Evolutionary conservation across 2,113 vertebrate species (phyloP), one percentile per base, ranked within the genome.

Genomic region (Stegastes partitus): DNA sequence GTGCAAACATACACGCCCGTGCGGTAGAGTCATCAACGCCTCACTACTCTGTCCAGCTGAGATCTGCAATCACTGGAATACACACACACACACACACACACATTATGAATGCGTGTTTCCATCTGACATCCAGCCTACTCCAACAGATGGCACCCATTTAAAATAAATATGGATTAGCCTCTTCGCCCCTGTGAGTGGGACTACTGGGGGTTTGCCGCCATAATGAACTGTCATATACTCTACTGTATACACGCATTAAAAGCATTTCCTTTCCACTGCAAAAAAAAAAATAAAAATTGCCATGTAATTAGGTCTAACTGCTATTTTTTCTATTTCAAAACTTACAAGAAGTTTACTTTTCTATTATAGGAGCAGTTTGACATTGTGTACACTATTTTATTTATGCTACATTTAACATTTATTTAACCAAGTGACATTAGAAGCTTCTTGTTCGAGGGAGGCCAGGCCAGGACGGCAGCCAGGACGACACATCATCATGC

Each of bases 61-160:
- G 90, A 83, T 62, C 34, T 66, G 81, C 87, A 66, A 68, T 76
- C 59, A 61, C 68, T 51, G 19, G 9, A 39, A 42, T 2, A n/a
- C 67, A 66, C 49, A 44, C 47, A 51, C 68, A 34, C 51, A 63
- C 73, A 77, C 50, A 42, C 71, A 71, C 68, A 59, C 62, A 57
- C 57, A 56, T 7, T 21, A 65, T 5, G 19, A 78, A 62, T 71
- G 82, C 15, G 31, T 18, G 45, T 62, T 53, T 71, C 76, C 78
- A 73, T 76, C 65, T 83, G 79, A 92, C 81, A 82, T 65, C 22
- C 74, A 61, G 65, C 76, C 66, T n/a, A 67, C 68, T 84, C 75
- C 82, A 86, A 87, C 90, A 92, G 91, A 92, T 92, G 92, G 92
- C 79, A 79, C 12, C 69, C 89, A 91, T 90, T 93, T 89, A 74